Conservation (phyloP, 1,140 invertebrate genomes). For the Polypedilum vanderplanki region DNA sequence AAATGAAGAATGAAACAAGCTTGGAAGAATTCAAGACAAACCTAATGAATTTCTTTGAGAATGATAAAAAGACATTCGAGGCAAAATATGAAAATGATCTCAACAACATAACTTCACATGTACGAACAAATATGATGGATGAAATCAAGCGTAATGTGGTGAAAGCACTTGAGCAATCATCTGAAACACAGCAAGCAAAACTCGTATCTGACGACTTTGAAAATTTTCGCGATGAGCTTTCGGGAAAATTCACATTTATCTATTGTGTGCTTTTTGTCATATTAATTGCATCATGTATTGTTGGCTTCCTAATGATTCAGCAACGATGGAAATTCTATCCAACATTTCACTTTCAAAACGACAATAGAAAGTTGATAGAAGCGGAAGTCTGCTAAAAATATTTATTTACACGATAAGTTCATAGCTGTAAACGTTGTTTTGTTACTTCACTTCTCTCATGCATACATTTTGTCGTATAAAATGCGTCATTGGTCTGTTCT, state of each 20-base stretch:
- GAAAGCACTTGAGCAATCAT: not conserved
- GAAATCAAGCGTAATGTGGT: not conserved
- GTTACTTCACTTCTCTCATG: not conserved
- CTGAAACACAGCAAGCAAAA: not conserved
- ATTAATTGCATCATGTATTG: not conserved
- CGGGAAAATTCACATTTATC: not conserved
- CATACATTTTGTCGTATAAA: not conserved
- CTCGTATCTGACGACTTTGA: not conserved
- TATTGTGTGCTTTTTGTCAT: not conserved
- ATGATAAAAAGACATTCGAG: not conserved
- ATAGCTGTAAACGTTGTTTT: not conserved
- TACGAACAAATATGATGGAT: not conserved
- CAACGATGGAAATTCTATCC: not conserved
- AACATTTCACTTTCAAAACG: not conserved
- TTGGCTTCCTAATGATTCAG: not conserved
- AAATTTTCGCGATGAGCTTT: not conserved
- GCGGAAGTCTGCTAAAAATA: not conserved
- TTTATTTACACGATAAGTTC: not conserved
- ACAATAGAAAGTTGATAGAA: not conserved
- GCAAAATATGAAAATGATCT: not conserved
- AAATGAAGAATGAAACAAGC: not conserved
- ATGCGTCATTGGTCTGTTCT: not conserved
- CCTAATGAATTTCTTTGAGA: not conserved
- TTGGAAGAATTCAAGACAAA: not conserved
- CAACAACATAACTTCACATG: not conserved